Evolutionary conservation across 37 sponge, comb jelly and placozoan species (phyloP).

Genomic region (Chondrilla cf. caribensis): DNA sequence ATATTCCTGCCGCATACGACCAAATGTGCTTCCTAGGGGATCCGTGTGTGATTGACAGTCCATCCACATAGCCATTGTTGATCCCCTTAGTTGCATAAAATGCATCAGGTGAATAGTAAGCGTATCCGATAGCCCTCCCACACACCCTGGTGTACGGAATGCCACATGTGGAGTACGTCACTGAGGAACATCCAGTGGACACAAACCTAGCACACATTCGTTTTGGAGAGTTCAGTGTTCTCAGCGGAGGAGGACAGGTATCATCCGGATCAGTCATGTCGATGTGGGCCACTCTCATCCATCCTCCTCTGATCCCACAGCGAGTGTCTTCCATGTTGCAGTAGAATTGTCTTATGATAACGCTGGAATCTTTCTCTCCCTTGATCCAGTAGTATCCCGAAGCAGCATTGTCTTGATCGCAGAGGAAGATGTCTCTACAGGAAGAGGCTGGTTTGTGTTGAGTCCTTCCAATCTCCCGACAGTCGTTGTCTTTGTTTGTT

Average conservation of each 20-base stretch:
- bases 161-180: background rate
- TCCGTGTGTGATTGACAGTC: too few relatives aligned
- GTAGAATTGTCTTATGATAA: background rate
- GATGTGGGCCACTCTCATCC: slow-evolving; percentile 6
- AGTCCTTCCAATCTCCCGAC: background rate
- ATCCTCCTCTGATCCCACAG: slow-evolving; percentile 7
- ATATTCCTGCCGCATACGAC: background rate
- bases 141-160: slow-evolving; percentile 4
- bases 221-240: background rate
- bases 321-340: background rate
- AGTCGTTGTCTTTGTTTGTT: too few relatives aligned
- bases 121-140: slow-evolving; percentile 5
- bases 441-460: background rate
- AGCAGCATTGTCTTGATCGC: background rate
- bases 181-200: slow-evolving; percentile 17
- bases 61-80: too few relatives aligned
- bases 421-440: background rate
- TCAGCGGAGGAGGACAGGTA: background rate
- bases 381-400: slow-evolving; percentile 2
- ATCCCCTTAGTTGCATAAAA: background rate
- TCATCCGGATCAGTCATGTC: background rate
- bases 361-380: background rate
- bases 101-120: background rate
- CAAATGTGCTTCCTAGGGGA: too few relatives aligned
- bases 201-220: background rate